These are phyloP conservation scores for Zaprionus ghesquierei DNA, from an alignment of 1,140 invertebrate species.

Conservation along the genomic window DNA sequence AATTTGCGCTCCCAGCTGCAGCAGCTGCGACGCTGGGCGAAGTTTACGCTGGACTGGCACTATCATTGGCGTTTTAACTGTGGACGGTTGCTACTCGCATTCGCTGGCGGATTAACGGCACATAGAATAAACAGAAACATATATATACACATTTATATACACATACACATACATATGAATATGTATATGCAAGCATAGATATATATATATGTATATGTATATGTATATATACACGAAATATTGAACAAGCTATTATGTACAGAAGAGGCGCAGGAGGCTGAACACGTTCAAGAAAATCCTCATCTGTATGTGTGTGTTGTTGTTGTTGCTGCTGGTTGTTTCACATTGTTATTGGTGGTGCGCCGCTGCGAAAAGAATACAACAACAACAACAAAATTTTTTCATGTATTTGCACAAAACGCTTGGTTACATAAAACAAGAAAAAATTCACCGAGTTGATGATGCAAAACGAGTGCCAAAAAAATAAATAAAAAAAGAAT, in stretches of 20 bases:
- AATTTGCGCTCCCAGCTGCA: slow-evolving; percentile 48
- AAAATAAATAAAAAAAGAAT: slow-evolving; percentile 2
- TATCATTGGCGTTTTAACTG: slow-evolving; percentile 83
- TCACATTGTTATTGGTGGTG: slow-evolving; percentile 49
- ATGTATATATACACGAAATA: slow-evolving; percentile 39
- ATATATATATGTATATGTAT: slow-evolving; percentile 47
- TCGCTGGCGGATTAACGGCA: slow-evolving; percentile 78
- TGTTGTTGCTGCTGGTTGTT: too few species aligned
- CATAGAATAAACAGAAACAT: slow-evolving; percentile 50
- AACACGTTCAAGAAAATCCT: slow-evolving; percentile 44
- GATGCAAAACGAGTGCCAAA: slow-evolving; percentile 35
- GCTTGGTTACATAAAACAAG: slow-evolving; percentile 73
- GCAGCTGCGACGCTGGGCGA: slow-evolving; percentile 36
- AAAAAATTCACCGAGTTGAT: slow-evolving; percentile 40
- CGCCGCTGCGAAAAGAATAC: slow-evolving; percentile 45
- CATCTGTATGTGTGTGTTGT: slow-evolving; percentile 64
- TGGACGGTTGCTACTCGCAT: slow-evolving; percentile 81
- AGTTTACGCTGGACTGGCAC: slow-evolving; percentile 53
- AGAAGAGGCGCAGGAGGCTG: background rate
- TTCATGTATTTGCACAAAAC: slow-evolving; percentile 53
- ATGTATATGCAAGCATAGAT: slow-evolving; percentile 32
- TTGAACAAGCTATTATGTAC: slow-evolving; percentile 45
- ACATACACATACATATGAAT: slow-evolving; percentile 40
- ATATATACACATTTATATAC: slow-evolving; percentile 45
- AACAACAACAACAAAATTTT: slow-evolving; percentile 42